Percentiles rank a stretch among this genome's conserved stretches.
phyloP scores from a whole-genome alignment of 2,797 vertebrate genomes.

The Lophius americanus region DNA sequence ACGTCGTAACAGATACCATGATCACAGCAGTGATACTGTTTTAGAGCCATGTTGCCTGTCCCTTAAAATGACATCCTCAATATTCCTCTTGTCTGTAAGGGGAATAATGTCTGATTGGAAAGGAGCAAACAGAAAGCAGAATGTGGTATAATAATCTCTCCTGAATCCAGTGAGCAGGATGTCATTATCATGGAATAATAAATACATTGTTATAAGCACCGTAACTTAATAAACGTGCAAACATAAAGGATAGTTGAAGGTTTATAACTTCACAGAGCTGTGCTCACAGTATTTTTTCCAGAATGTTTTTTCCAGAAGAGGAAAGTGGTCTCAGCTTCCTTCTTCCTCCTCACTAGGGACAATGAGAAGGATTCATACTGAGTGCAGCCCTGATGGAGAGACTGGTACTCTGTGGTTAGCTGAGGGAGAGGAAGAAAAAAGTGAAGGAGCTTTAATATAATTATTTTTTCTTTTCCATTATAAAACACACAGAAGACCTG shows the following conservation, averaged over 20 bases:
- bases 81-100: background rate
- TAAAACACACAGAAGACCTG: background rate
- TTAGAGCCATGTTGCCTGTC: no score
- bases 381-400: conserved; percentile 86
- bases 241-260: no score
- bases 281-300: conserved; percentile 89
- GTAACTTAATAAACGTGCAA: no score
- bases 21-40: no score
- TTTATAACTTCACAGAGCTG: background rate
- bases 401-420: conserved; percentile 91
- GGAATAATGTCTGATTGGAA: background rate
- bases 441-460: background rate
- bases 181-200: no score
- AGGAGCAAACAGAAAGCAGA: no score
- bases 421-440: conserved; percentile 50
- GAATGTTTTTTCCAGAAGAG: conserved; percentile 96
- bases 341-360: conserved; percentile 87
- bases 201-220: no score
- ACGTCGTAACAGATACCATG: no score
- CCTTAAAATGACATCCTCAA: no score
- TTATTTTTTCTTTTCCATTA: no score
- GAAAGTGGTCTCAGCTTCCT: conserved; percentile 91
- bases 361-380: conserved; percentile 89
- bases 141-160: no score
- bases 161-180: no score